Percentiles rank a stretch among this genome's conserved stretches.
Conservation (phyloP, 1,140 invertebrate genomes). For the Saccostrea cuccullata region DNA sequence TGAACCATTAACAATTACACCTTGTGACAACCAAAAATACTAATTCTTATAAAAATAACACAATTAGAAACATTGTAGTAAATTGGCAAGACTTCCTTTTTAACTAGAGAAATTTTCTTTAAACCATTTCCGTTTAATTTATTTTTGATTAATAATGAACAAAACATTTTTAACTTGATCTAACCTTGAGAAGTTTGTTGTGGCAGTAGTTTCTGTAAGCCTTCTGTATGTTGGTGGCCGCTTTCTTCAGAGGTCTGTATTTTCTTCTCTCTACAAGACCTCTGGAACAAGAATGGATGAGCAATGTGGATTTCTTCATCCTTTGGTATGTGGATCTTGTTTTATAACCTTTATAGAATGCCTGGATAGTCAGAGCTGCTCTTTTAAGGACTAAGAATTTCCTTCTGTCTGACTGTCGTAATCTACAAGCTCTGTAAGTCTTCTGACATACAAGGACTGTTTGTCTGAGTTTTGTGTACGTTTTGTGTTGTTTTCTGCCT, state of each 20-base stretch:
- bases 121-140: no score
- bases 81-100: no score
- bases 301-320: constrained; percentile 1
- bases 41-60: no score
- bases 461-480: constrained; percentile 38
- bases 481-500: neutral
- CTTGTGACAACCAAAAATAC: no score
- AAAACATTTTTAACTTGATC: neutral
- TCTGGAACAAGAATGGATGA: constrained; percentile 36
- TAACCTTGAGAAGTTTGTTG: neutral
- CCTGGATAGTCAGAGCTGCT: constrained; percentile 46
- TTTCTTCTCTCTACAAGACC: constrained; percentile 29
- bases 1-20: no score
- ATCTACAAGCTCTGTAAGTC: neutral
- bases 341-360: constrained; percentile 29
- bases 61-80: no score
- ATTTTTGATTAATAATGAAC: no score
- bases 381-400: constrained; percentile 39
- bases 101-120: no score
- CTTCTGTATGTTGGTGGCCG: constrained; percentile 58
- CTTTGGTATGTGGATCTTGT: neutral
- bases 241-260: constrained; percentile 24
- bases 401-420: neutral
- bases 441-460: constrained; percentile 34
- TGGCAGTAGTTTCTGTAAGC: constrained; percentile 50